phyloP scores from a whole-genome alignment of 2,888 invertebrate species.

The Apamea crenata region DNA sequence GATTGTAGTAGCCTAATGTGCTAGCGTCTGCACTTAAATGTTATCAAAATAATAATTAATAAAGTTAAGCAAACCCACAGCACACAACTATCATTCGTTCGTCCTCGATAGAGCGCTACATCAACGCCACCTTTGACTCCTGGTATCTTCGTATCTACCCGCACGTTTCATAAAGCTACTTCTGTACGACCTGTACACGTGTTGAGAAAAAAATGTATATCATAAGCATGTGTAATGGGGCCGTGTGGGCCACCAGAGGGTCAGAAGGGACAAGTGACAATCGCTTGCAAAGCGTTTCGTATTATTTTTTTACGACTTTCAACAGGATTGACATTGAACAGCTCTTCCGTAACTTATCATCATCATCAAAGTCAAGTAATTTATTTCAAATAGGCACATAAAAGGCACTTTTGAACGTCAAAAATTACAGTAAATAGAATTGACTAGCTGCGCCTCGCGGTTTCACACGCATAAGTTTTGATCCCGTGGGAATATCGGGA shows the following conservation, averaged over 20 bases:
- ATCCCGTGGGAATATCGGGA: too few species aligned
- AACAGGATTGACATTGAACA: too few species aligned
- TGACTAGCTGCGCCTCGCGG: too few species aligned
- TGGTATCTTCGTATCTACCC: conserved; percentile 3
- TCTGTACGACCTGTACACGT: neutral
- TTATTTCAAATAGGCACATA: too few species aligned
- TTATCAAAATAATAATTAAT: neutral
- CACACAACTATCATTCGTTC: neutral
- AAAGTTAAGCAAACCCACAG: neutral
- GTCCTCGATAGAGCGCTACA: conserved; percentile 26
- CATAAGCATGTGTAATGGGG: neutral
- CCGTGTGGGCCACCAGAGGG: neutral
- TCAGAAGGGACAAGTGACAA: neutral
- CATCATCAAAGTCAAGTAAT: too few species aligned
- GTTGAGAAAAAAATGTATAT: neutral
- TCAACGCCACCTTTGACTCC: conserved; percentile 34
- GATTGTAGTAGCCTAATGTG: too few species aligned
- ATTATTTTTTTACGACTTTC: too few species aligned
- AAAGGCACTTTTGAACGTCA: too few species aligned
- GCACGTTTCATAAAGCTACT: conserved; percentile 25
- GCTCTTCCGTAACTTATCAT: too few species aligned
- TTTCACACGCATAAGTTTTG: too few species aligned
- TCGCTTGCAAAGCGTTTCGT: neutral
- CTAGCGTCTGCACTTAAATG: too few species aligned
- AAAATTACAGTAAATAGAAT: too few species aligned